phyloP scores from a whole-genome alignment of 2,888 invertebrate genomes.

The Callyntrura guangdongensis region DNA sequence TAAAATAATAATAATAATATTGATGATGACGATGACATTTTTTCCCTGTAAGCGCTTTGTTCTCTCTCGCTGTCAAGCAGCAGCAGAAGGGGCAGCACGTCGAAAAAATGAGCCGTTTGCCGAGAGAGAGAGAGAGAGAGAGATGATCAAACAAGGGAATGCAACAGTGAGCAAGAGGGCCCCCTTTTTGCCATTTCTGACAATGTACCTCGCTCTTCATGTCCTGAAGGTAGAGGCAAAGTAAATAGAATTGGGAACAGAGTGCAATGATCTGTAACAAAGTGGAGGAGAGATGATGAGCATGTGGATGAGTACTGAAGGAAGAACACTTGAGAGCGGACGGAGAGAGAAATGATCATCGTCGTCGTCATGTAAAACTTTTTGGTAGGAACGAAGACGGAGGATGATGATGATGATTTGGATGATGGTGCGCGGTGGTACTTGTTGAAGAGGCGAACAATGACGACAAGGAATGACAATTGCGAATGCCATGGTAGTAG shows the following conservation, averaged over 20 bases:
- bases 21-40: no score
- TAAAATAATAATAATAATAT: no score
- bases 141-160: constrained; percentile 40
- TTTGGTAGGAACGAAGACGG: not conserved
- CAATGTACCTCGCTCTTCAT: not conserved
- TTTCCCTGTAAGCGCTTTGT: not conserved
- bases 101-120: not conserved
- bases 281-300: constrained; percentile 4
- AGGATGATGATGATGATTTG: not conserved
- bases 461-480: not conserved
- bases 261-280: constrained; percentile 75
- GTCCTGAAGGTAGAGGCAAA: constrained; percentile 50
- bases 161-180: constrained; percentile 19
- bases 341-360: not conserved
- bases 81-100: not conserved
- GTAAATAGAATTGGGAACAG: constrained; percentile 73
- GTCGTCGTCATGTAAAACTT: not conserved
- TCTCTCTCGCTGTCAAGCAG: not conserved
- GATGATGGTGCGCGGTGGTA: constrained; percentile 9
- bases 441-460: not conserved
- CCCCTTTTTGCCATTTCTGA: not conserved
- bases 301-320: not conserved
- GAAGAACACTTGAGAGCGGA: not conserved
- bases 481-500: not conserved
- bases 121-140: constrained; percentile 7